phyloP scores from a whole-genome alignment of 2,888 invertebrate genomes.

The Furcula furcula region DNA sequence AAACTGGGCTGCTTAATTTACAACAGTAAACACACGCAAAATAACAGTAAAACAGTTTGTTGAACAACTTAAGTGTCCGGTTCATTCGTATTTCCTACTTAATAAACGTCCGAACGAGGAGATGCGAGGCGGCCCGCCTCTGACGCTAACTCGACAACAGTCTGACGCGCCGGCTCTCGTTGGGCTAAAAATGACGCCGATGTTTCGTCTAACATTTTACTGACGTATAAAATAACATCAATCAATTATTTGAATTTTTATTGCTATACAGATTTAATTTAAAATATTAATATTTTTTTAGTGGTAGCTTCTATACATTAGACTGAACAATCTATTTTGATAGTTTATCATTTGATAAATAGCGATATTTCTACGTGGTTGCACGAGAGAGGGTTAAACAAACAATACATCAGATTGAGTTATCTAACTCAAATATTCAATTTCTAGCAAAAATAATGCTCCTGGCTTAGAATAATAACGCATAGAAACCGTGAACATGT shows the following conservation, averaged over 20 bases:
- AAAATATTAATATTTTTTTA: no score
- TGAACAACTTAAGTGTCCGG: slow-evolving; percentile 38
- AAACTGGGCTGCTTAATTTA: slow-evolving; percentile 15
- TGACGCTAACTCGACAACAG: slow-evolving; percentile 66
- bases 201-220: slow-evolving; percentile 32
- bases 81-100: slow-evolving; percentile 57
- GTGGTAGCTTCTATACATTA: no score
- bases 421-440: no score
- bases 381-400: no score
- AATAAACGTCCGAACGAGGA: slow-evolving; percentile 58
- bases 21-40: slow-evolving; percentile 24
- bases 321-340: no score
- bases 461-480: no score
- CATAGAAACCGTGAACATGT: no score
- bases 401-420: no score
- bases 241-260: slow-evolving; percentile 13
- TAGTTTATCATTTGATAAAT: no score
- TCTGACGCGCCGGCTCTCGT: slow-evolving; percentile 41
- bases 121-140: slow-evolving; percentile 31
- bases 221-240: slow-evolving; percentile 26
- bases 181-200: slow-evolving; percentile 58
- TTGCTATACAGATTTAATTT: no score
- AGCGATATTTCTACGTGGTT: no score
- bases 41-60: slow-evolving; percentile 35
- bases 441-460: no score